Base-by-base conservation (phyloP, 2,888 invertebrate species). In the Leucoma salicis region DNA sequence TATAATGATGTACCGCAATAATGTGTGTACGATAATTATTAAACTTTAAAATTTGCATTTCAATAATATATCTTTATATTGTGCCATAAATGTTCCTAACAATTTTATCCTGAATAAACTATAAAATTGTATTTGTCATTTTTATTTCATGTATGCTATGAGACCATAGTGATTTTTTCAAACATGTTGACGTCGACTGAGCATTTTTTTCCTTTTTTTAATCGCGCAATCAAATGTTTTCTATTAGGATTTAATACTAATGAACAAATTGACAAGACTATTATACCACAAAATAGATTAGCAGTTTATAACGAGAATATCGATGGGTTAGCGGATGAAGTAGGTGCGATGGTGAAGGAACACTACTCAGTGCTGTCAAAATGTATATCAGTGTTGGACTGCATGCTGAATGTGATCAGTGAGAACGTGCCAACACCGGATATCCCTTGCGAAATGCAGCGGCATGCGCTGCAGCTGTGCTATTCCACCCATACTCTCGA, bases 131-230 rank as follows among this genome's bases (percentile, higher is more conserved):
- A 43, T 45, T 0, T 28, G 1, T 34, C 1, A 16, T 25, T 63
- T 60, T 61, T 42, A 50, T 58, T 55, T 44, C 16, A 39, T 14
- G 31, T 24, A 6, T 8, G 27, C 27, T 24, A 34, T 27, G 49
- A 35, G 46, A 39, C 64, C 63, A 66, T 53, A 49, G 44, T 28
- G 66, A 64, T 63, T 60, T 39, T 40, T 46, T 15, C 35, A 37
- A 50, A 32, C 34, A 53, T 47, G 53, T 31, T 44, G 38, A 35
- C 38, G 31, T 46, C 40, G 33, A 18, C 43, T 13, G 38, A 34
- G 13, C 29, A 36, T 53, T 43, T 56, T 32, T 53, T 57, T 53
- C 40, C 37, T 46, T 59, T 53, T 29, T 49, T 59, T 47, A 33
- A 6, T 28, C 35, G 39, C 11, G 13, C 40, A 16, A 10, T 45